Base-by-base conservation (phyloP, 2,113 vertebrate species). In the Redunca redunca region DNA sequence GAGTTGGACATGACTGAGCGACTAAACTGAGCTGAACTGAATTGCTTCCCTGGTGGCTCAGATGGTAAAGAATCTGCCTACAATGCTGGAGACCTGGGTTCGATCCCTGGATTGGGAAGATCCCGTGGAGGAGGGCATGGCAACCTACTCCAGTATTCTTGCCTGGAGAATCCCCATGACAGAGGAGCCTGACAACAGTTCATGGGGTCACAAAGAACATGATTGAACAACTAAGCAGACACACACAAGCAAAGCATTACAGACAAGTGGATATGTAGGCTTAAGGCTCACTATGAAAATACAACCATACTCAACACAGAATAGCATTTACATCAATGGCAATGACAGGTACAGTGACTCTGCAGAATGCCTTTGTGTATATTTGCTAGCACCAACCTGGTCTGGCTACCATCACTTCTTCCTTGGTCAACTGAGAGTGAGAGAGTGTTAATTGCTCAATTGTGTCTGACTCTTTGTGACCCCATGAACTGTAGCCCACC, bases 391-490 rank as follows among this genome's bases (percentile, higher is more conserved):
- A 46, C 43, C 10, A 33, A 14, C 8, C 1, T 83, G 33, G 12
- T 60, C 40, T 62, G 30, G 8, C 40, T 77, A 17, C 30, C 36
- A 30, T 62, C 19, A 26, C 33, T 64, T 82, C 17, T 33, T 80
- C 12, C 7, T 52, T 58, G 60, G 36, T 74, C 50, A 90, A 23
- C 9, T 46, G 28, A 81, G n/a, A 71, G 67, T 71, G 21, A 71
- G 19, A 71, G 64, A 71, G 64, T 71, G 19, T 71, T 71, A 40
- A 19, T 36, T 71, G 67, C n/a, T 71, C 19, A 36, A 0, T 6
- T 36, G 2, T 23, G 9, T 71, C n/a, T 6, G 10, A 12, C n/a
- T 40, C 5, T 71, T 23, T 71, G 19, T 0, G 1, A 71, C 2
- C 19, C 19, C 17, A 12, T 23, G 67, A 0, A 71, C 67, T 40